phyloP scores from a whole-genome alignment of 2,797 vertebrate genomes.

The Acanthis flammea region DNA sequence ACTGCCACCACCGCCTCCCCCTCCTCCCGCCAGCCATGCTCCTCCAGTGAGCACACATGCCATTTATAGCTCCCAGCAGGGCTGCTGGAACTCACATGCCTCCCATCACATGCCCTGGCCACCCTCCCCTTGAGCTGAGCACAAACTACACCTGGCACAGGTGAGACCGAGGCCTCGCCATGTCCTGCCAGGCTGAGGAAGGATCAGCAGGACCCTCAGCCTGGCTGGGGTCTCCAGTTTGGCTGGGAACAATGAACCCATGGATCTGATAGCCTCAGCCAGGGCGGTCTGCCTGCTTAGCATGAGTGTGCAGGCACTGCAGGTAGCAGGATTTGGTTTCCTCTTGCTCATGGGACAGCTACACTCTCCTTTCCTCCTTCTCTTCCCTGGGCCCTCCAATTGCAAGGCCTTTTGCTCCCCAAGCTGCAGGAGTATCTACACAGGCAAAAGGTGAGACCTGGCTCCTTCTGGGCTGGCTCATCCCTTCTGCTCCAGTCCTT shows the following conservation, averaged over 20 bases:
- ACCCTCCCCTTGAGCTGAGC: not conserved
- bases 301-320: fast-evolving
- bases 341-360: not conserved
- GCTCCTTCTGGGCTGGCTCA: not conserved
- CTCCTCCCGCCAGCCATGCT: conserved; percentile 26
- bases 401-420: not conserved
- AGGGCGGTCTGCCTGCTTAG: fast-evolving
- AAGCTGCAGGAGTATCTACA: not conserved
- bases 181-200: not conserved
- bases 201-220: not conserved
- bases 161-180: fast-evolving
- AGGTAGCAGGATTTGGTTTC: not conserved
- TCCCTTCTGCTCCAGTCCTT: not conserved
- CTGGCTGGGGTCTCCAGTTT: fast-evolving
- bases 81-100: conserved; percentile 46
- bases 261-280: not conserved
- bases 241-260: fast-evolving
- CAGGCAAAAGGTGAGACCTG: not conserved
- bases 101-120: conserved; percentile 53
- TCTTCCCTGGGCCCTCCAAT: not conserved
- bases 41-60: conserved; percentile 60
- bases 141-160: conserved; percentile 33
- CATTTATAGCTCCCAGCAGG: conserved; percentile 60
- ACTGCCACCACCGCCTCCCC: not conserved
- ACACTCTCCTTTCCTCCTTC: not conserved